phyloP scores from a whole-genome alignment of 2,113 vertebrate genomes.

The Montifringilla adamsi region DNA sequence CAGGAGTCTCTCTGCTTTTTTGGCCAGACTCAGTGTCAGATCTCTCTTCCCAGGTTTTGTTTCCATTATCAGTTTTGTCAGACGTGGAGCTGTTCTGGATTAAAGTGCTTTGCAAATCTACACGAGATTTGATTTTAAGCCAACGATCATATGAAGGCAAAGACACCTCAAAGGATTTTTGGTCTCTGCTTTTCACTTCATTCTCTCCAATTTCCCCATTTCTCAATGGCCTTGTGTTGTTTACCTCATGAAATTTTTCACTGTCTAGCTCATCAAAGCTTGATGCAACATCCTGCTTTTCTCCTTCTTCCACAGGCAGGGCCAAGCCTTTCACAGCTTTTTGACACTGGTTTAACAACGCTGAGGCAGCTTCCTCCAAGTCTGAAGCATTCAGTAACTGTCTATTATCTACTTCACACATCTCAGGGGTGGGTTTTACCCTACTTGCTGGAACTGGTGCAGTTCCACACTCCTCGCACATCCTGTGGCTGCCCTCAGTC shows the following conservation, averaged over 20 bases:
- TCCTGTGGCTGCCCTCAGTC: constrained; percentile 40
- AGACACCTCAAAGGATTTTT: neutral
- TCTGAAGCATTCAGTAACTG: neutral
- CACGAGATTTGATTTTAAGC: neutral
- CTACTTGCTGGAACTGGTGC: constrained; percentile 15
- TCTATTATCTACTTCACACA: constrained; percentile 37
- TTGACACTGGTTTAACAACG: neutral
- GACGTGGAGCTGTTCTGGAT: neutral
- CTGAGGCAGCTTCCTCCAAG: neutral
- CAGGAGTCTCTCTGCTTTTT: neutral
- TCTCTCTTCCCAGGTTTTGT: neutral
- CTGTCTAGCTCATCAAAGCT: constrained; percentile 13
- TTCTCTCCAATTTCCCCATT: neutral
- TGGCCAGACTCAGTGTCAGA: neutral
- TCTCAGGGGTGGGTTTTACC: constrained; percentile 12
- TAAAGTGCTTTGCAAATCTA: neutral
- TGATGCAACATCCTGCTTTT: constrained; percentile 31
- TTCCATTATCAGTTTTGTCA: neutral
- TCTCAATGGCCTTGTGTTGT: neutral
- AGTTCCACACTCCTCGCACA: neutral
- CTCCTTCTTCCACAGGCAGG: constrained; percentile 36
- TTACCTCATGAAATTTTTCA: neutral
- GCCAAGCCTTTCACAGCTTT: constrained; percentile 51
- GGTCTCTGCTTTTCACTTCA: neutral
- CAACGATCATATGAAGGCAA: neutral